Conservation (phyloP, 2,113 vertebrate genomes). For the Urocynchramus pylzowi region DNA sequence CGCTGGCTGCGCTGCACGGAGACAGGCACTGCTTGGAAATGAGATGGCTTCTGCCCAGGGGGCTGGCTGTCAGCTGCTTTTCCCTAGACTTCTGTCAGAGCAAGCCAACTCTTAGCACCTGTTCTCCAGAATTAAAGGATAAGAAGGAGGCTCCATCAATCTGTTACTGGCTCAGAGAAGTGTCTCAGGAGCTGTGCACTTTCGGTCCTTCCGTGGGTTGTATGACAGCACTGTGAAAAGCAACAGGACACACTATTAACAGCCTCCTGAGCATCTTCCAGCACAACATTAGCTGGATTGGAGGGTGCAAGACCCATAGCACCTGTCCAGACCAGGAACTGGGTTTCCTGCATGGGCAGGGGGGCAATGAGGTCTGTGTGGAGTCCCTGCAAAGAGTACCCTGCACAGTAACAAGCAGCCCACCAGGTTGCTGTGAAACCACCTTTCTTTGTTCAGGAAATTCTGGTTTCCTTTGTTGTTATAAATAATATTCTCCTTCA, state of each 20-base stretch:
- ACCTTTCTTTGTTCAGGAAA: not conserved
- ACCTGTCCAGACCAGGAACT: not conserved
- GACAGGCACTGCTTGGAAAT: not conserved
- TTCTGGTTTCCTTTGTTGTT: not conserved
- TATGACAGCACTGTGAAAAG: fast-evolving
- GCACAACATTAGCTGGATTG: not conserved
- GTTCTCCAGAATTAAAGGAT: not conserved
- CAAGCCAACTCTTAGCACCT: not conserved
- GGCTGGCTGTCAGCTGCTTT: not conserved
- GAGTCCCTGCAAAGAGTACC: not conserved
- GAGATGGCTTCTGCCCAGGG: not conserved
- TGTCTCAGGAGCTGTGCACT: not conserved
- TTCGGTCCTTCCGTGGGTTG: fast-evolving
- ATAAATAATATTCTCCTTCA: not conserved
- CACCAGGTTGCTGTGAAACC: not conserved
- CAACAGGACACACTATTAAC: not conserved
- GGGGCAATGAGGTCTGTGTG: not conserved
- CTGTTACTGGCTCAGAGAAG: fast-evolving
- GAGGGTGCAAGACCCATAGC: not conserved
- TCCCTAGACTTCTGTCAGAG: not conserved
- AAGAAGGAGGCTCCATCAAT: not conserved
- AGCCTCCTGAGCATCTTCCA: not conserved
- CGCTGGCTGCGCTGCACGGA: fast-evolving
- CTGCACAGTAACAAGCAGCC: not conserved
- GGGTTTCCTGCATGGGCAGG: not conserved